phyloP scores from a whole-genome alignment of 2,888 invertebrate species.

The Norana najaformis region DNA sequence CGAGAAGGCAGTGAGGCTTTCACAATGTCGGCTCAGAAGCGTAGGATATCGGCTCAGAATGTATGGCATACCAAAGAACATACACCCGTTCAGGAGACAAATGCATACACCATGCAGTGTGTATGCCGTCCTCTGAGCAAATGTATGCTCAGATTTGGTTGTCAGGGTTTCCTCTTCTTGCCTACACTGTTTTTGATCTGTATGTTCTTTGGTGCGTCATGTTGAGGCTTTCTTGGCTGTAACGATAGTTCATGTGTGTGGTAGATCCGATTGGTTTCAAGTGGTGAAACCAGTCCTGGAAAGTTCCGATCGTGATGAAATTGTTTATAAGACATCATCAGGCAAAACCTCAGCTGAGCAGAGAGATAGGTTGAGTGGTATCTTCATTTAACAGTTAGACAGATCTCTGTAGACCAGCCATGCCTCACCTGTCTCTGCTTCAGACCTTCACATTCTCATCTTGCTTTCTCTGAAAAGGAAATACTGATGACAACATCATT shows the following conservation, averaged over 20 bases:
- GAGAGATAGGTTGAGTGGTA: background rate
- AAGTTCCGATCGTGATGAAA: background rate
- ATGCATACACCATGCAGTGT: background rate
- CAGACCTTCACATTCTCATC: background rate
- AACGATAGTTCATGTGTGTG: background rate
- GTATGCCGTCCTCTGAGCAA: background rate
- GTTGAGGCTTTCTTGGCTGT: background rate
- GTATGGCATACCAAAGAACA: background rate
- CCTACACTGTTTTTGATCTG: background rate
- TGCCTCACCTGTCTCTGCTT: background rate
- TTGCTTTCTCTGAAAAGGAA: background rate
- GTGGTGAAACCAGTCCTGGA: background rate
- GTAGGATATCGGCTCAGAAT: background rate
- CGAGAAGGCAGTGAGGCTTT: background rate
- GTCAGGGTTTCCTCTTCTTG: background rate
- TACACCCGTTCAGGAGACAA: background rate
- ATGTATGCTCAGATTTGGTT: background rate
- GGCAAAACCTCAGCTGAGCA: slow-evolving; percentile 1
- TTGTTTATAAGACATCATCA: slow-evolving; percentile 13
- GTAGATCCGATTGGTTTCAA: slow-evolving; percentile 3
- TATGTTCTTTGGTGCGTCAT: background rate
- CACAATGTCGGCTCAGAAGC: background rate
- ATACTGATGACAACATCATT: too few species aligned
- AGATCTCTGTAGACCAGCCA: background rate
- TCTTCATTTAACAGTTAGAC: too few species aligned